These are phyloP conservation scores for Phenacoccus solenopsis DNA, from an alignment of 1,140 invertebrate genomes.

Conservation along the genomic window DNA sequence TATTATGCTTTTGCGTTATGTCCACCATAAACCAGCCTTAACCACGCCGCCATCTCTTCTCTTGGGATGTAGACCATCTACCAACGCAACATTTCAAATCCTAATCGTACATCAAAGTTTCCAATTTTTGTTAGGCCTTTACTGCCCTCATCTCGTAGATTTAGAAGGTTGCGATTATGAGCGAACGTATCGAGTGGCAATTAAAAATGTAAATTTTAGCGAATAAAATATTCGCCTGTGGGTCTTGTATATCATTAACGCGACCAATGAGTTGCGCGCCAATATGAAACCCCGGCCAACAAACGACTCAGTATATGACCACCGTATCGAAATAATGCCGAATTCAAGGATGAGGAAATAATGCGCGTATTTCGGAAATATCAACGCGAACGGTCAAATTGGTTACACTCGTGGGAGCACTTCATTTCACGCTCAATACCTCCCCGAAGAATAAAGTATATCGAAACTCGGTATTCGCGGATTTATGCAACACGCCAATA, in stretches of 20 bases:
- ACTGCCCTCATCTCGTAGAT: no score
- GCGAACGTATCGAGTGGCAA: background rate
- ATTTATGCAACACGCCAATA: background rate
- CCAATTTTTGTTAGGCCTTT: no score
- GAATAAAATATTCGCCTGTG: background rate
- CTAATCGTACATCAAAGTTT: no score
- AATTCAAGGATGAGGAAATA: constrained; percentile 2
- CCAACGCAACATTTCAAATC: no score
- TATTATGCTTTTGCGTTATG: no score
- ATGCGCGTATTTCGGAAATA: background rate
- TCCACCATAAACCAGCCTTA: no score
- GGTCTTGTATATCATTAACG: no score
- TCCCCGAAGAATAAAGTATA: background rate
- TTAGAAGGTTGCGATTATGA: no score
- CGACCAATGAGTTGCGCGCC: no score
- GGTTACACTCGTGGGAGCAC: background rate
- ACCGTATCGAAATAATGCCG: background rate
- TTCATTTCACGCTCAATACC: background rate
- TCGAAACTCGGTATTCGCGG: background rate
- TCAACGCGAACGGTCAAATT: background rate
- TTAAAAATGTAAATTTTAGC: background rate
- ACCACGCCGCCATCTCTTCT: no score
- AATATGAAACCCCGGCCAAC: background rate
- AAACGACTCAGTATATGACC: no score
- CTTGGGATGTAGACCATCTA: no score